A percentile compares a stretch with the other conserved stretches of the same genome.
phyloP scores from a whole-genome alignment of 2,888 invertebrate genomes.

The Acleris emargana region DNA sequence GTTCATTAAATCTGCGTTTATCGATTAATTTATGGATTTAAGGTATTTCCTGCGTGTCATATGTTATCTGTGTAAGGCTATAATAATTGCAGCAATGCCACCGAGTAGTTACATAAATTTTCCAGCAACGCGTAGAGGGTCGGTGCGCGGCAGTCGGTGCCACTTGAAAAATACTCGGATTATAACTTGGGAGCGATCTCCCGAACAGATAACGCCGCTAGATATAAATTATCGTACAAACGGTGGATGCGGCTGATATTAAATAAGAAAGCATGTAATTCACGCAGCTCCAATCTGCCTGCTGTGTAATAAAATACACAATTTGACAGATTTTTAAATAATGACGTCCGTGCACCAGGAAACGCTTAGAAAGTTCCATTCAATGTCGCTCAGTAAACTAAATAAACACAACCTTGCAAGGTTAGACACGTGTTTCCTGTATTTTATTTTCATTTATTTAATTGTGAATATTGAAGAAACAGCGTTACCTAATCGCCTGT shows the following conservation, averaged over 20 bases:
- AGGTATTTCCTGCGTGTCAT: conserved; percentile 32
- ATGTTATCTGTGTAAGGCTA: conserved; percentile 48
- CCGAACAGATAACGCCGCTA: conserved; percentile 71
- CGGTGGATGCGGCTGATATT: conserved; percentile 80
- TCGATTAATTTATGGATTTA: conserved; percentile 34
- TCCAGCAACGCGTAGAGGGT: conserved; percentile 57
- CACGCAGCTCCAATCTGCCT: conserved; percentile 74
- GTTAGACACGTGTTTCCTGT: conserved; percentile 51
- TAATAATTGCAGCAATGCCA: conserved; percentile 73
- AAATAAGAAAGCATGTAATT: conserved; percentile 83
- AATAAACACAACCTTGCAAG: conserved; percentile 54
- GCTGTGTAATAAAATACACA: conserved; percentile 77
- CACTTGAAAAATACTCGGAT: conserved; percentile 82
- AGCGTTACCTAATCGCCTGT: conserved; percentile 30
- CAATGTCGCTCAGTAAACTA: conserved; percentile 60
- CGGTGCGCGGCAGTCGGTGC: conserved; percentile 57
- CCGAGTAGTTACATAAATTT: conserved; percentile 73
- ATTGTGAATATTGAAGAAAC: conserved; percentile 6
- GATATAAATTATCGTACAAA: conserved; percentile 81
- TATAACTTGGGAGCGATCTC: conserved; percentile 79
- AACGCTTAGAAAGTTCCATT: conserved; percentile 76
- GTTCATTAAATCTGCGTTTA: conserved; percentile 8
- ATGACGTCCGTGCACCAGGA: conserved; percentile 79
- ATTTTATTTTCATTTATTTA: conserved; percentile 28
- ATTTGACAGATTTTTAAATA: conserved; percentile 82